phyloP scores from a whole-genome alignment of 2,113 vertebrate genomes.

The Herpetotheres cachinnans region DNA sequence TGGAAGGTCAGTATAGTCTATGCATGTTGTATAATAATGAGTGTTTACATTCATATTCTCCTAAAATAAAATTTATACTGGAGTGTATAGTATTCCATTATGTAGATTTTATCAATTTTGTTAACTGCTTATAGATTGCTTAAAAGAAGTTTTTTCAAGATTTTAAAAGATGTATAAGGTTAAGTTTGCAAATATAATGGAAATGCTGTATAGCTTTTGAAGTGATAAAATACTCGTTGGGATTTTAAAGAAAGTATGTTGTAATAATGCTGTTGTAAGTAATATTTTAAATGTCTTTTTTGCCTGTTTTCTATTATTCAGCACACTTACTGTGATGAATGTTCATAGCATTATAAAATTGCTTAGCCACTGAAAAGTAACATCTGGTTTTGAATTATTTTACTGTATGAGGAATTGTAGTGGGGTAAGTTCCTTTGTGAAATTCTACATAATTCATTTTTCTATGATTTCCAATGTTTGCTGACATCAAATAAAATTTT shows the following conservation, averaged over 20 bases:
- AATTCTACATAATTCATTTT: slow-evolving; percentile 80
- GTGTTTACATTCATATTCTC: slow-evolving; percentile 81
- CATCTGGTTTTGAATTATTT: slow-evolving; percentile 69
- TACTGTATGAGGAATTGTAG: slow-evolving; percentile 72
- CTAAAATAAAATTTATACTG: slow-evolving; percentile 67
- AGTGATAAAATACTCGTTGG: slow-evolving; percentile 73
- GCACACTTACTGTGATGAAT: slow-evolving; percentile 75
- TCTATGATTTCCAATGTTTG: slow-evolving; percentile 81
- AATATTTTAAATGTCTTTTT: slow-evolving; percentile 74
- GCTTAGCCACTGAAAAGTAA: slow-evolving; percentile 77
- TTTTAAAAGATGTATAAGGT: slow-evolving; percentile 84
- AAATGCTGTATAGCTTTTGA: slow-evolving; percentile 82
- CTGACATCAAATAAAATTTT: slow-evolving; percentile 79
- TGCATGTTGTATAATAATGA: slow-evolving; percentile 81
- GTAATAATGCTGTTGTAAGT: slow-evolving; percentile 77
- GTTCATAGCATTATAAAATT: slow-evolving; percentile 77
- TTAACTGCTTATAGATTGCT: slow-evolving; percentile 82
- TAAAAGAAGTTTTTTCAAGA: slow-evolving; percentile 74
- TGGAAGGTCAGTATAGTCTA: slow-evolving; percentile 77
- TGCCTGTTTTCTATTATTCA: slow-evolving; percentile 77
- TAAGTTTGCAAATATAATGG: slow-evolving; percentile 81
- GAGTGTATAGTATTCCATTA: slow-evolving; percentile 75
- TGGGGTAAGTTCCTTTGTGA: slow-evolving; percentile 76
- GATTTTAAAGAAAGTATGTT: slow-evolving; percentile 76
- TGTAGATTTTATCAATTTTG: slow-evolving; percentile 77